phyloP scores from a whole-genome alignment of 2,113 vertebrate genomes.

The Uropsilus gracilis region DNA sequence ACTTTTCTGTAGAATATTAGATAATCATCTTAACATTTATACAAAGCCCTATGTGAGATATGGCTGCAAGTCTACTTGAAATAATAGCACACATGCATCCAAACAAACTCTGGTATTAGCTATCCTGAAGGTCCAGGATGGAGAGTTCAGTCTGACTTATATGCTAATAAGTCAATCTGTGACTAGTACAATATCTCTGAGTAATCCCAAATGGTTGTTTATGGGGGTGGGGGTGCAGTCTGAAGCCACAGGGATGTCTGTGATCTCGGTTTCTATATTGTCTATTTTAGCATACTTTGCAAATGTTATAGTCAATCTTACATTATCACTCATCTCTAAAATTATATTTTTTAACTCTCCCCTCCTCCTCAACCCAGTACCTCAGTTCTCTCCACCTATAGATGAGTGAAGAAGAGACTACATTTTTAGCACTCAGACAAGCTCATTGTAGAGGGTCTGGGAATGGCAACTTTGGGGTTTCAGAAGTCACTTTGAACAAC shows the following conservation, averaged over 20 bases:
- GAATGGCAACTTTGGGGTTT: background rate
- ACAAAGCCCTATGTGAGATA: background rate
- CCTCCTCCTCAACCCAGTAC: too few relatives aligned
- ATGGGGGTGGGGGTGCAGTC: background rate
- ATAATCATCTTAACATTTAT: background rate
- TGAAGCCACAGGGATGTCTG: background rate
- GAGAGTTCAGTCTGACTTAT: background rate
- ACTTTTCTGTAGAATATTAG: background rate
- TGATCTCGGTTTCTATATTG: background rate
- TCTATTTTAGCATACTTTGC: background rate
- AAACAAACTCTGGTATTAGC: background rate
- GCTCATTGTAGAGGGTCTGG: background rate
- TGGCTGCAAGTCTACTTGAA: background rate
- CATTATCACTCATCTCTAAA: background rate
- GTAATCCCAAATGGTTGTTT: background rate
- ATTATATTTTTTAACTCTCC: too few relatives aligned
- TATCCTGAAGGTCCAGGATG: background rate
- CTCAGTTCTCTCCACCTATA: background rate
- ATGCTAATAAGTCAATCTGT: background rate
- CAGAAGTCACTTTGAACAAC: background rate
- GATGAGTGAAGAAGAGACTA: background rate
- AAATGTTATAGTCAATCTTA: background rate
- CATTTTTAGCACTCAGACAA: background rate
- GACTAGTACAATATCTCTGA: background rate
- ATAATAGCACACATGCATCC: background rate